Percentiles rank a stretch among this genome's conserved stretches.
phyloP scores from a whole-genome alignment of 1,140 invertebrate species.

The Lucilia cuprina region DNA sequence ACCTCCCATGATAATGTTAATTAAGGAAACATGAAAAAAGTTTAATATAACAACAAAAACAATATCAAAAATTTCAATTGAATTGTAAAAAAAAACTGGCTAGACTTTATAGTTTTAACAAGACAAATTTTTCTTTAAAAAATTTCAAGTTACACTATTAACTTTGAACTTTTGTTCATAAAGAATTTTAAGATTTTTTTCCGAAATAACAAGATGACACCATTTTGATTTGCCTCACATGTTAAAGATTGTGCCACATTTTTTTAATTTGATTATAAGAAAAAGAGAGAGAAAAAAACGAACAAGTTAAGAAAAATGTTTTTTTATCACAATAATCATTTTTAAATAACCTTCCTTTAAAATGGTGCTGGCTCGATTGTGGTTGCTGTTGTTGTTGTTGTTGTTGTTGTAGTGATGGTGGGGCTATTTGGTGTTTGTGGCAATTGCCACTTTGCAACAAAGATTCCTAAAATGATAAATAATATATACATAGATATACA shows the following conservation, averaged over 20 bases:
- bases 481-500: background rate
- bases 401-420: too few relatives aligned
- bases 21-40: background rate
- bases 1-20: background rate
- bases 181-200: too few relatives aligned
- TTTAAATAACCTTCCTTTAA: background rate
- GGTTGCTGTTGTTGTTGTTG: too few relatives aligned
- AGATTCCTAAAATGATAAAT: conserved; percentile 30
- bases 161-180: background rate
- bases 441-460: conserved; percentile 10
- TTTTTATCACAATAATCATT: background rate
- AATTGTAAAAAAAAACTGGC: background rate
- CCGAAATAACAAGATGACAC: background rate
- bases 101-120: background rate
- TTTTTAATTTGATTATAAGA: background rate
- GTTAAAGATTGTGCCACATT: background rate
- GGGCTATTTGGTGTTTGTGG: background rate
- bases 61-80: background rate
- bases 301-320: too few relatives aligned
- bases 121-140: background rate
- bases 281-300: background rate
- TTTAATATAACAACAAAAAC: background rate
- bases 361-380: background rate
- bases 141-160: background rate
- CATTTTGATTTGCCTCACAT: conserved; percentile 13